These are phyloP conservation scores for Drosophila ficusphila DNA, from an alignment of 1,140 invertebrate genomes.

Conservation along the genomic window DNA sequence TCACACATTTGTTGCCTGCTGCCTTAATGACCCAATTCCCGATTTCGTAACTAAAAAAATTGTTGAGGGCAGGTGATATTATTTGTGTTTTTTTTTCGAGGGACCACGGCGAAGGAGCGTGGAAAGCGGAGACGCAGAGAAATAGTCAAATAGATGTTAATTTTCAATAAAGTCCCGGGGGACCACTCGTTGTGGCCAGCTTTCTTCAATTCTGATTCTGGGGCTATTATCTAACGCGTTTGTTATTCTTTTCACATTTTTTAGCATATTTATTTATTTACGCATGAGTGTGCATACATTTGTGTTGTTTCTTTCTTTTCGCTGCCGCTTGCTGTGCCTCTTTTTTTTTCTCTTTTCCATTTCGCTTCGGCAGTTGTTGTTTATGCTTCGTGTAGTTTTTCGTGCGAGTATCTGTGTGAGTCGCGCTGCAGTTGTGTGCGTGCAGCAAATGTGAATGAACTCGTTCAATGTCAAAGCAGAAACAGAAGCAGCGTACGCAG, in stretches of 20 bases:
- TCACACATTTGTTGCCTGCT: conserved; percentile 41
- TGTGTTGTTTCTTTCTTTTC: conserved; percentile 24
- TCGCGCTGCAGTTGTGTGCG: conserved; percentile 27
- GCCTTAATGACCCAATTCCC: conserved; percentile 59
- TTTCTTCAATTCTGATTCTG: conserved; percentile 15
- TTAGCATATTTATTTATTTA: conserved; percentile 75
- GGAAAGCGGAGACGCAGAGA: conserved; percentile 5
- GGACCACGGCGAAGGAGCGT: conserved; percentile 11
- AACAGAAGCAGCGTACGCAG: conserved; percentile 64
- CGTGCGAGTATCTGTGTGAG: conserved; percentile 34
- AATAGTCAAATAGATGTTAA: conserved; percentile 39
- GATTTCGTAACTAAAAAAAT: conserved; percentile 40
- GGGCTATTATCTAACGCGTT: conserved; percentile 68
- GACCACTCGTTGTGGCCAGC: conserved; percentile 10
- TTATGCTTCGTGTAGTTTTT: conserved; percentile 79
- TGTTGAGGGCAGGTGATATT: conserved; percentile 40
- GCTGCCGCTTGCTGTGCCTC: conserved; percentile 12
- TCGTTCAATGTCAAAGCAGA: conserved; percentile 83
- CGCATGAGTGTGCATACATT: conserved; percentile 11
- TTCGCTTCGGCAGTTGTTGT: conserved; percentile 58
- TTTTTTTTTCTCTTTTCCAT: conserved; percentile 25
- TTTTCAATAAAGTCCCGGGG: conserved; percentile 22
- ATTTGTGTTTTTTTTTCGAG: conserved; percentile 5
- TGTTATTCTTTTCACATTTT: conserved; percentile 74
- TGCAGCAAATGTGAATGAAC: conserved; percentile 83